These are phyloP conservation scores for Caenorhabditis inopinata DNA, from an alignment of 1,140 invertebrate species.

Conservation along the genomic window DNA sequence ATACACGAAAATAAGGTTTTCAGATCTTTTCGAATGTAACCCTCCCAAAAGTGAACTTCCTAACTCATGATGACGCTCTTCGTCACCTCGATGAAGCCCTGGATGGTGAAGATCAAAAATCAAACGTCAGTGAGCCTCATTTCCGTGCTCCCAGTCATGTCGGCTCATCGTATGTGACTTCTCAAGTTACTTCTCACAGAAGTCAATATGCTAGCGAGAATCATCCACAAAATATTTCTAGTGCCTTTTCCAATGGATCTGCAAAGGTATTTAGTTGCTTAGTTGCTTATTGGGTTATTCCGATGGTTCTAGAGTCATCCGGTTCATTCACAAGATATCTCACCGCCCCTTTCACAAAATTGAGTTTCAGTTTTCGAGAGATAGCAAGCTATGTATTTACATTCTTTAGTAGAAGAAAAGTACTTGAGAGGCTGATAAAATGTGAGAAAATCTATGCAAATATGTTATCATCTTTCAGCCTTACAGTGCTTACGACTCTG, in stretches of 20 bases:
- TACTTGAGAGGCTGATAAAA: too few relatives aligned
- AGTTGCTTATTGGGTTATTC: neutral
- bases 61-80: slow-evolving; percentile 24
- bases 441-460: too few relatives aligned
- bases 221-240: slow-evolving; percentile 4
- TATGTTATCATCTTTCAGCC: neutral
- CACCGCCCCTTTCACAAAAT: neutral
- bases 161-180: neutral
- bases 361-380: neutral
- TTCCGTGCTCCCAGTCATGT: slow-evolving; percentile 17
- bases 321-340: neutral
- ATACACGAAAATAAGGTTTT: neutral
- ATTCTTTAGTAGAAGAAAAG: too few relatives aligned
- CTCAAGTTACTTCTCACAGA: neutral
- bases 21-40: slow-evolving; percentile 32
- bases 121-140: slow-evolving; percentile 17
- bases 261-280: neutral
- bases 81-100: slow-evolving; percentile 37
- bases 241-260: neutral
- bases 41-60: neutral
- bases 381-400: neutral
- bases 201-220: neutral
- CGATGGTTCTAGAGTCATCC: neutral
- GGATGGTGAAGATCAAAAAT: slow-evolving; percentile 32
- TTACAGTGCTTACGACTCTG: neutral